Percentiles rank a stretch among this genome's conserved stretches.
Conservation (phyloP, 2,797 vertebrate species). For the Monodelphis domestica region DNA sequence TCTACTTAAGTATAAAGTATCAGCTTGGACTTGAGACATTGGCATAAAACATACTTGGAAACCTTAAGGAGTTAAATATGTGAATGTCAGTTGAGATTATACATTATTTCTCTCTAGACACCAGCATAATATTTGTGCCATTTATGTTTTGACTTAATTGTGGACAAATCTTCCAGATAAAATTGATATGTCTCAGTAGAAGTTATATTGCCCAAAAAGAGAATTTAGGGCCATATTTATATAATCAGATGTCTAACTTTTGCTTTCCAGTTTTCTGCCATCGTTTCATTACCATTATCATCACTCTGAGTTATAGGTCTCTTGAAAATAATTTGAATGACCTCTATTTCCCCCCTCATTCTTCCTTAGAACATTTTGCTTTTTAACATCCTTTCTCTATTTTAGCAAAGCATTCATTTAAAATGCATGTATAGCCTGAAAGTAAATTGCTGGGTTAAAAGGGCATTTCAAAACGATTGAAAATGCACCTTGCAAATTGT, state of each 20-base stretch:
- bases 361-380: conserved; percentile 78
- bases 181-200: conserved; percentile 45
- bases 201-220: not conserved
- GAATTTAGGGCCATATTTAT: conserved; percentile 40
- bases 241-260: conserved; percentile 7
- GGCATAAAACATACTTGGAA: not conserved
- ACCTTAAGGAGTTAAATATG: not conserved
- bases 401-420: conserved; percentile 81
- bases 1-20: not conserved
- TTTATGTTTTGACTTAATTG: conserved; percentile 38
- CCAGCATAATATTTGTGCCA: not conserved
- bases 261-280: conserved; percentile 45
- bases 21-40: not conserved
- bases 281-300: conserved; percentile 73
- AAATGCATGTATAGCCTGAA: conserved; percentile 73
- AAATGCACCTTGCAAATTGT: conserved; percentile 70
- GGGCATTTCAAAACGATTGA: conserved; percentile 79
- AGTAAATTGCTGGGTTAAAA: conserved; percentile 81
- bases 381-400: conserved; percentile 80
- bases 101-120: not conserved
- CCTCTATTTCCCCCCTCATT: conserved; percentile 68
- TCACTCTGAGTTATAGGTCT: conserved; percentile 72
- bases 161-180: conserved; percentile 39
- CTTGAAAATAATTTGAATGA: conserved; percentile 77
- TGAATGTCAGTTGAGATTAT: not conserved